Percentiles rank a stretch among this genome's conserved stretches.
phyloP scores from a whole-genome alignment of 1,140 invertebrate genomes.

The Eriosoma lanigerum region DNA sequence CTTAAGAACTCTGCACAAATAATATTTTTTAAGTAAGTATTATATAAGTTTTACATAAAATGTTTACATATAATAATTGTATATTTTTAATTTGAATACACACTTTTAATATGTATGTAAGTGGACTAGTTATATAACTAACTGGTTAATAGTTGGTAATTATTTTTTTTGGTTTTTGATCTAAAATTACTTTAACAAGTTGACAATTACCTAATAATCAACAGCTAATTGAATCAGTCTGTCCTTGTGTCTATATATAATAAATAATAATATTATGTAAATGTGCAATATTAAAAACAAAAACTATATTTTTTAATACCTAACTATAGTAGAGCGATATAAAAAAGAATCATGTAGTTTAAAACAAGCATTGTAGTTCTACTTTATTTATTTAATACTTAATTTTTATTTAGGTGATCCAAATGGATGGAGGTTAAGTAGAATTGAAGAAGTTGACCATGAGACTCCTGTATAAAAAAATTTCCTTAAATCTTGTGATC shows the following conservation, averaged over 20 bases:
- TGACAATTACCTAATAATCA: not conserved
- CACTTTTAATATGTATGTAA: not conserved
- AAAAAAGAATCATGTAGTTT: no score
- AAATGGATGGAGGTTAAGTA: slow-evolving; percentile 76
- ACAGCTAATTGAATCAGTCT: not conserved
- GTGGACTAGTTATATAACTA: not conserved
- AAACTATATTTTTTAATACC: not conserved
- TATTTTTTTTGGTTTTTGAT: not conserved
- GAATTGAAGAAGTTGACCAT: slow-evolving; percentile 79
- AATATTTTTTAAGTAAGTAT: slow-evolving; percentile 16
- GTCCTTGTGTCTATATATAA: not conserved
- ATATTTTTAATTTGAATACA: no score
- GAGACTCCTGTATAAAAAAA: slow-evolving; percentile 74
- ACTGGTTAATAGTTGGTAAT: not conserved
- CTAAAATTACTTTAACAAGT: not conserved
- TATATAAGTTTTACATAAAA: not conserved
- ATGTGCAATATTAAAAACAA: not conserved
- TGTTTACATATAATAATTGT: no score
- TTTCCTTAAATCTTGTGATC: slow-evolving; percentile 46
- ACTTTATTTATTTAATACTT: not conserved
- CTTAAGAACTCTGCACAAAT: slow-evolving; percentile 27
- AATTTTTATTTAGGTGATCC: slow-evolving; percentile 67
- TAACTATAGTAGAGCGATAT: not conserved
- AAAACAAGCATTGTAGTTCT: no score
- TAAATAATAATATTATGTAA: not conserved